Base-by-base conservation (phyloP, 2,888 invertebrate species). In the Formica aserva region DNA sequence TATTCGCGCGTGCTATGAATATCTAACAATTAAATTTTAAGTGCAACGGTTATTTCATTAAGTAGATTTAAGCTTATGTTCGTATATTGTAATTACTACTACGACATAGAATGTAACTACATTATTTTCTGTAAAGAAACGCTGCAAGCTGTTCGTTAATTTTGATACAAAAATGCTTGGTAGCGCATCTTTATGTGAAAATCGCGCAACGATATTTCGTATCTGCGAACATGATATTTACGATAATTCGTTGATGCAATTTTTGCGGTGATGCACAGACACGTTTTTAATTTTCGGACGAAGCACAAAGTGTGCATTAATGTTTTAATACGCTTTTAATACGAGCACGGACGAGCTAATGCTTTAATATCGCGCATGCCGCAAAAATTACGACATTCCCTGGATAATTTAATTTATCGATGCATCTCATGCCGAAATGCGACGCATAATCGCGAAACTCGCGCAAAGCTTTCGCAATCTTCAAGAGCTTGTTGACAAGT, bases 341-440 rank as follows among this genome's bases (percentile, higher is more conserved):
- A 60, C 32, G 22, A 41, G 18, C n/a, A 57, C 2, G 13, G 18
- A 32, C 32, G 32, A 60, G 60, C 67, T 78, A 57, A 78, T 69
- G 41, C 67, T 78, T 78, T 78, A 71, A 69, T 60, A 78, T 48
- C 69, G 32, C 18, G 11, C 26, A 18, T 5, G n/a, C 45, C 48
- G 13, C 15, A 55, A 52, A n/a, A 55, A 57, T 69, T 69, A 35
- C 32, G 69, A 69, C 45, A 69, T 78, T 67, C 57, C 15, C 13
- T 60, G 60, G 32, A 80, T 62, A 80, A 80, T 71, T 71, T 45
- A 80, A 71, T 80, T 45, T 60, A 60, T 78, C 57, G 41, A 78
- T 22, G 45, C 57, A 18, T 15, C 3, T 57, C 15, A 29, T 69
- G 3, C 13, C 32, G 41, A 67, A 66, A 57, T 5, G n/a, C 26